A percentile compares a stretch with the other conserved stretches of the same genome.
phyloP scores from a whole-genome alignment of 2,113 vertebrate genomes.

The Notothenia rossii region DNA sequence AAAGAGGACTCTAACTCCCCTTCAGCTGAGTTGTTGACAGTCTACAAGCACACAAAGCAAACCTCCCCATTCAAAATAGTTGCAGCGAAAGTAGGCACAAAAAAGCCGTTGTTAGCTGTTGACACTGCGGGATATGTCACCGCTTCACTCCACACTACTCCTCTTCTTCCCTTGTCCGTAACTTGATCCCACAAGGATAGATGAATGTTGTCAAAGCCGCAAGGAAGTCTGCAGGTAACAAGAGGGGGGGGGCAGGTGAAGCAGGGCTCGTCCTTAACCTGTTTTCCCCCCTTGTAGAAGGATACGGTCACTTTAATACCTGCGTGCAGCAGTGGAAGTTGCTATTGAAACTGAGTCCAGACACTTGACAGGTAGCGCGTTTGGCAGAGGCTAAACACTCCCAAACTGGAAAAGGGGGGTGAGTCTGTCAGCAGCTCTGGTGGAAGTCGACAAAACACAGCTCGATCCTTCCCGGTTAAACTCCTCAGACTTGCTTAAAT shows the following conservation, averaged over 20 bases:
- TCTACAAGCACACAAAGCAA: slow-evolving; percentile 43
- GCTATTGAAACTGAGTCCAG: slow-evolving; percentile 67
- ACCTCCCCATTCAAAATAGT: slow-evolving; percentile 68
- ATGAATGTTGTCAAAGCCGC: slow-evolving; percentile 44
- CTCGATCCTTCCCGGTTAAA: slow-evolving; percentile 35
- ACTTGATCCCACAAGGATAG: slow-evolving; percentile 77
- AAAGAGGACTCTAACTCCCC: slow-evolving; percentile 46
- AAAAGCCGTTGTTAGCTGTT: neutral
- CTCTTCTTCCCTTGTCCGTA: slow-evolving; percentile 59
- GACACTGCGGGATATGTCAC: slow-evolving; percentile 57
- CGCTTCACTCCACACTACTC: slow-evolving; percentile 57
- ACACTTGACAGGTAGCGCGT: slow-evolving; percentile 78
- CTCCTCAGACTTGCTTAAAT: slow-evolving; percentile 58
- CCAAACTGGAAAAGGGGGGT: slow-evolving; percentile 31
- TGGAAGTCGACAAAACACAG: slow-evolving; percentile 32
- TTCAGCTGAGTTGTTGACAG: slow-evolving; percentile 56
- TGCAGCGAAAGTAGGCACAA: slow-evolving; percentile 8
- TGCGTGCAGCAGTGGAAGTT: slow-evolving; percentile 70
- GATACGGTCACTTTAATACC: slow-evolving; percentile 57
- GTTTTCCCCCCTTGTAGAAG: slow-evolving; percentile 7
- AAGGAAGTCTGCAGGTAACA: slow-evolving; percentile 42
- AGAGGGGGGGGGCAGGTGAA: slow-evolving; percentile 20
- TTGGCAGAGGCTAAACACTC: slow-evolving; percentile 61
- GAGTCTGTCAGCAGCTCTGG: slow-evolving; percentile 49
- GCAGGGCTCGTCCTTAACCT: slow-evolving; percentile 18